Base-by-base conservation (phyloP, 2,888 invertebrate genomes). In the Acanthacorydalis orientalis region DNA sequence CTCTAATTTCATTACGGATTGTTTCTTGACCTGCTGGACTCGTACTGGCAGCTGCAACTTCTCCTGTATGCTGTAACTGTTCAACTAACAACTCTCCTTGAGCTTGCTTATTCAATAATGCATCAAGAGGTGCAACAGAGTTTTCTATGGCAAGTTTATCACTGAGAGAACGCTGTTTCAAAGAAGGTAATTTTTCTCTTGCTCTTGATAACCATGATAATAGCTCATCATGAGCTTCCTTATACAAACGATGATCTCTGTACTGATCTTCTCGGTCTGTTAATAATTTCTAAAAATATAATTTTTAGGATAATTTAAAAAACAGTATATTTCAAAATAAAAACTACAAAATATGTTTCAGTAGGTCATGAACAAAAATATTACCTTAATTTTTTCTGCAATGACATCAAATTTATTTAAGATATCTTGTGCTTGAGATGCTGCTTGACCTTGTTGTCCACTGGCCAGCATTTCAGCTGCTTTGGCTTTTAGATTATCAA, bases 101-200 rank as follows among this genome's bases (percentile, higher is more conserved):
- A 7, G 88, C 87, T 66, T 89, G 86, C 59, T 90, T 90, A 57
- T 90, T 90, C 31, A 90, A 69, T 33, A 91, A 64, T 47, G 83
- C 80, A 57, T 90, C 89, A 40, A 90, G 73, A n/a, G 89, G 88
- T 31, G 83, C 82, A 0, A 89, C 84, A 7, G 88, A 85, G 58
- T 84, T 86, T 62, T 92, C 91, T 53, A 92, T 83, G 0, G 90
- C 86, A 49, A 90, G 61, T 63, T 90, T 88, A 57, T 91, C 91
- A 55, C 87, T 83, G 0, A 90, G 65, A 3, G 86, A 80, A 55
- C 84, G 78, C 50, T 89, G 89, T 60, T 86, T 88, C 51, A 89
- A 69, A 4, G 87, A 82, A 4, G 91, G 91, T 52, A 91, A 81
- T 61, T 89, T 90, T 65, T 92, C 91, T 52, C 89, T 77, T 1